These are phyloP conservation scores for Azorinus chamasolen DNA, from an alignment of 2,888 invertebrate species.

Conservation along the genomic window DNA sequence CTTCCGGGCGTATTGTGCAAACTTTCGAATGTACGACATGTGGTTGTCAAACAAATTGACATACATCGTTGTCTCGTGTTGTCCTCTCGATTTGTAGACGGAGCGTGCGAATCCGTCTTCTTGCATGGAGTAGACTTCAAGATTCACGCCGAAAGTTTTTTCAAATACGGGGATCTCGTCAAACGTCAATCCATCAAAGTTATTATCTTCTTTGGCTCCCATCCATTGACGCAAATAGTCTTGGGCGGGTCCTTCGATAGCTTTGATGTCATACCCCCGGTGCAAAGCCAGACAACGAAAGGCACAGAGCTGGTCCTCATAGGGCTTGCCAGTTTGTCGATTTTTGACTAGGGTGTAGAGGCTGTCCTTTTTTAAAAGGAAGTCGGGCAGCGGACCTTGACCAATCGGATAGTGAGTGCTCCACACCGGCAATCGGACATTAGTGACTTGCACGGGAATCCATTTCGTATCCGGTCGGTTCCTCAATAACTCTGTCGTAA, in stretches of 20 bases:
- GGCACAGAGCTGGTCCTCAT: slow-evolving; percentile 33
- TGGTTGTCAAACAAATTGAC: slow-evolving; percentile 34
- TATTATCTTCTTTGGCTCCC: neutral
- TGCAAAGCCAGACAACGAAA: slow-evolving; percentile 47
- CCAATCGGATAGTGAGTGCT: slow-evolving; percentile 43
- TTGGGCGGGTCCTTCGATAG: slow-evolving; percentile 28
- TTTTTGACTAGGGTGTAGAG: slow-evolving; percentile 33
- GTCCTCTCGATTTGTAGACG: slow-evolving; percentile 35
- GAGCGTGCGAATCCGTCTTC: slow-evolving; percentile 34
- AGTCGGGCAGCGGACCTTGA: slow-evolving; percentile 20
- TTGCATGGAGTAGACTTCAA: slow-evolving; percentile 32
- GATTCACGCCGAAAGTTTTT: slow-evolving; percentile 27
- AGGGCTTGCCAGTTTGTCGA: slow-evolving; percentile 23
- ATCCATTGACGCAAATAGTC: slow-evolving; percentile 19
- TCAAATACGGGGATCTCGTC: slow-evolving; percentile 45
- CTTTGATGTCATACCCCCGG: slow-evolving; percentile 18
- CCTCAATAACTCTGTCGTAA: slow-evolving; percentile 33
- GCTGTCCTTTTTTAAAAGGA: slow-evolving; percentile 17
- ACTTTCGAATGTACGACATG: slow-evolving; percentile 21
- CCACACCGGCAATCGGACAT: slow-evolving; percentile 36
- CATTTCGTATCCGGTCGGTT: slow-evolving; percentile 55
- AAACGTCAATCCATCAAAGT: slow-evolving; percentile 14
- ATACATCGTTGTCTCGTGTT: slow-evolving; percentile 31
- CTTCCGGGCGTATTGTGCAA: slow-evolving; percentile 15
- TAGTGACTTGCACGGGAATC: slow-evolving; percentile 57